phyloP scores from a whole-genome alignment of 2,797 vertebrate species.

The Aldrovandia affinis region DNA sequence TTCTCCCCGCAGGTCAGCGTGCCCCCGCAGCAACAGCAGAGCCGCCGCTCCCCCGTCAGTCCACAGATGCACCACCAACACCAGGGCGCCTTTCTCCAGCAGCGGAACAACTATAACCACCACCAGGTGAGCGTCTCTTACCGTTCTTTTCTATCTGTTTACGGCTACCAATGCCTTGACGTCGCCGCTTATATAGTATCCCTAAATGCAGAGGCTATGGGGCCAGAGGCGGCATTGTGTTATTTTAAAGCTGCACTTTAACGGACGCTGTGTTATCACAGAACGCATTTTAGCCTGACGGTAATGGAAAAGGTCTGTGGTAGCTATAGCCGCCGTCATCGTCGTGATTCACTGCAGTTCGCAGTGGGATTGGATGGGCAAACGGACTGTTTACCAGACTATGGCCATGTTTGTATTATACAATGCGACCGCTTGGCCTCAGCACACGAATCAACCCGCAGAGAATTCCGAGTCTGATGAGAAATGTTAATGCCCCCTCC shows the following conservation, averaged over 20 bases:
- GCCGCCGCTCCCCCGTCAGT: constrained; percentile 87
- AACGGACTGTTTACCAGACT: neutral
- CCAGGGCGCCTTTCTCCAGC: constrained; percentile 90
- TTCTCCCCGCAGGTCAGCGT: constrained; percentile 88
- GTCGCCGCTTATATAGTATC: too few species aligned
- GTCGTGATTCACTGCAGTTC: neutral
- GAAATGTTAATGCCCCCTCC: constrained; percentile 31
- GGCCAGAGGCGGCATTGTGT: too few species aligned
- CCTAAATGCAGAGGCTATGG: too few species aligned
- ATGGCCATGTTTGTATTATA: constrained; percentile 5
- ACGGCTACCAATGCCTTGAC: too few species aligned
- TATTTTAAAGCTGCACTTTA: neutral
- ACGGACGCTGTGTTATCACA: too few species aligned
- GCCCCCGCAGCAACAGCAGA: constrained; percentile 82
- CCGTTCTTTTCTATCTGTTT: neutral
- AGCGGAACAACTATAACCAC: constrained; percentile 94
- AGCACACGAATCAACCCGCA: constrained; percentile 28
- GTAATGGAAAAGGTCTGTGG: neutral
- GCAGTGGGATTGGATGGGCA: neutral
- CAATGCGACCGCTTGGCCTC: constrained; percentile 23
- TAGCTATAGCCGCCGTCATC: neutral
- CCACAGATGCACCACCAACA: constrained; percentile 87
- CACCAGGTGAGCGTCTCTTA: constrained; percentile 81
- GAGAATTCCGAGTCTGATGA: constrained; percentile 33
- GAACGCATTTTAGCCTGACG: too few species aligned